A percentile compares a stretch with the other conserved stretches of the same genome.
phyloP scores from a whole-genome alignment of 2,113 vertebrate genomes.

The Datnioides undecimradiatus region DNA sequence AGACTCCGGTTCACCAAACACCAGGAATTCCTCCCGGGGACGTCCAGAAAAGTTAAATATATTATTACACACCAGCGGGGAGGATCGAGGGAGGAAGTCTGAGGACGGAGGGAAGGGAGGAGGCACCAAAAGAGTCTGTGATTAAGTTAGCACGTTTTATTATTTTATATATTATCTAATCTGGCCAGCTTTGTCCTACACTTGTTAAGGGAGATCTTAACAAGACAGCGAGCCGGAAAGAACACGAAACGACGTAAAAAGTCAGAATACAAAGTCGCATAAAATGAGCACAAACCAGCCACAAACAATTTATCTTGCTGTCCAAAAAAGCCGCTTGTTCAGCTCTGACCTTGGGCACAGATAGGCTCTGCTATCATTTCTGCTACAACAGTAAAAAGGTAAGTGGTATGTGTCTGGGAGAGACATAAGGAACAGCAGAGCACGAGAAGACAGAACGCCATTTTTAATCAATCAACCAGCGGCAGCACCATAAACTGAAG shows the following conservation, averaged over 20 bases:
- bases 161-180: conserved; percentile 32
- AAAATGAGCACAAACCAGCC: neutral
- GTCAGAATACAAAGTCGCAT: neutral
- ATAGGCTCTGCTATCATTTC: neutral
- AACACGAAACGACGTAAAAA: neutral
- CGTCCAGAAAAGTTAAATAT: conserved; percentile 78
- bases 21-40: conserved; percentile 81
- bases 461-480: conserved; percentile 69
- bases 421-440: conserved; percentile 22
- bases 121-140: conserved; percentile 11
- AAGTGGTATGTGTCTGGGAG: conserved; percentile 7
- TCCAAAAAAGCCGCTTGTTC: neutral
- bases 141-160: conserved; percentile 26
- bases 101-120: conserved; percentile 23
- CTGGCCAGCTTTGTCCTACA: neutral
- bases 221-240: neutral
- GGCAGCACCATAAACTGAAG: conserved; percentile 41
- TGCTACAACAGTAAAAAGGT: neutral
- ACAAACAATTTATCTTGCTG: neutral
- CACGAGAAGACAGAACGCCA: conserved; percentile 9
- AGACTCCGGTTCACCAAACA: conserved; percentile 80
- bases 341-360: neutral
- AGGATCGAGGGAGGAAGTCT: conserved; percentile 36
- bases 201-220: neutral
- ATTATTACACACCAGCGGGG: conserved; percentile 74